Conservation (phyloP, 2,113 vertebrate species). For the Ondatra zibethicus region DNA sequence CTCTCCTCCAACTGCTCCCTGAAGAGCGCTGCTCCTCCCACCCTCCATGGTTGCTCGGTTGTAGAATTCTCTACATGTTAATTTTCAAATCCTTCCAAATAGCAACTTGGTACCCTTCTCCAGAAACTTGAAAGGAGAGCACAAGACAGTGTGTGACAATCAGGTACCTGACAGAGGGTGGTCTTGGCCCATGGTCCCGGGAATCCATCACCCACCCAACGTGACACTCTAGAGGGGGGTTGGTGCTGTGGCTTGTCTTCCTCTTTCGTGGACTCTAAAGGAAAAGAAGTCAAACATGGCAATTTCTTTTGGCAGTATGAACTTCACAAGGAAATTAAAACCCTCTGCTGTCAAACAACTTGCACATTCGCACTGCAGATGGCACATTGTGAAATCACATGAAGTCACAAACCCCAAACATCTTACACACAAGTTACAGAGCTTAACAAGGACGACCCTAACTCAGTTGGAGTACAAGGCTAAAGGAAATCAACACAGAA, state of each 20-base stretch:
- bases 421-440: constrained; percentile 58
- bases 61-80: neutral
- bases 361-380: constrained; percentile 50
- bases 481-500: constrained; percentile 35
- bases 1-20: neutral
- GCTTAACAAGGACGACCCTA: constrained; percentile 47
- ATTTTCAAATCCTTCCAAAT: constrained; percentile 45
- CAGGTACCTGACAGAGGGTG: constrained; percentile 92
- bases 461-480: neutral
- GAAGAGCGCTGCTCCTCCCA: neutral
- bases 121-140: constrained; percentile 22
- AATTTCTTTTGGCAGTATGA: constrained; percentile 75
- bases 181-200: constrained; percentile 92
- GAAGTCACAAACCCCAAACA: constrained; percentile 75
- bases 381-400: constrained; percentile 80
- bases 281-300: constrained; percentile 75
- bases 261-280: constrained; percentile 94
- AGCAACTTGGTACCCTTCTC: constrained; percentile 40
- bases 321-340: constrained; percentile 68
- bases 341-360: constrained; percentile 60
- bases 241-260: constrained; percentile 95
- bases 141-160: constrained; percentile 11
- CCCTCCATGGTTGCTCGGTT: neutral
- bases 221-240: constrained; percentile 94
- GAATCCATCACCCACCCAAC: constrained; percentile 99